Conservation (phyloP, 2,113 vertebrate species). For the Aldabrachelys gigantea region DNA sequence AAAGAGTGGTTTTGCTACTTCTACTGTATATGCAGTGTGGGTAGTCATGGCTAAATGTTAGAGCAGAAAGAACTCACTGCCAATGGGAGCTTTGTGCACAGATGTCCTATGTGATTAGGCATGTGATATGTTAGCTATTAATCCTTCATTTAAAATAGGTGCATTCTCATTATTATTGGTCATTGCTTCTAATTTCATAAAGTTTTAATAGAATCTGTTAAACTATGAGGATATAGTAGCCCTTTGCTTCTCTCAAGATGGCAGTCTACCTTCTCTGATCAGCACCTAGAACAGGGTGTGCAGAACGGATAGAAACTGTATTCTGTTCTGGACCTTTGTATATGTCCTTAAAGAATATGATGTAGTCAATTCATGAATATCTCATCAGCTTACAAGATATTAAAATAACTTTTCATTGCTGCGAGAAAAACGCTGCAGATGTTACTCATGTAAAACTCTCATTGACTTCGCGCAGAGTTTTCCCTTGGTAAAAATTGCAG, state of each 20-base stretch:
- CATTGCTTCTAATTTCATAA: not conserved
- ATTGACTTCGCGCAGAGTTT: not conserved
- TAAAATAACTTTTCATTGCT: not conserved
- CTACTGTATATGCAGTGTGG: not conserved
- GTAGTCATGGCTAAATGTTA: not conserved
- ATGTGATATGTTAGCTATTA: not conserved
- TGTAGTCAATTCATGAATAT: not conserved
- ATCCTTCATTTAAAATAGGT: constrained; percentile 23
- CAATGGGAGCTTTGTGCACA: not conserved
- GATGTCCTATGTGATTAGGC: not conserved
- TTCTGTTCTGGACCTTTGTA: not conserved
- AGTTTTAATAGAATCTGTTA: constrained; percentile 6
- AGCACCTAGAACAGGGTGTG: not conserved
- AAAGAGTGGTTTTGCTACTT: not conserved
- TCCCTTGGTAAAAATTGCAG: not conserved
- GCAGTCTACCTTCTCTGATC: not conserved
- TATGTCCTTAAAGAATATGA: not conserved
- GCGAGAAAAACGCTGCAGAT: not conserved
- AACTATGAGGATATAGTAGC: not conserved
- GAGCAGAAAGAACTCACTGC: not conserved
- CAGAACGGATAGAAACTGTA: not conserved
- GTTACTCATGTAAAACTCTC: not conserved
- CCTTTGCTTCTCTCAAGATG: not conserved
- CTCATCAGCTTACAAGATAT: not conserved
- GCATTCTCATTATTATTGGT: not conserved